Evolutionary conservation across 1,140 invertebrate genomes (phyloP), one percentile per base, ranked within the genome.

Genomic region (Aphaenogaster floridana): DNA sequence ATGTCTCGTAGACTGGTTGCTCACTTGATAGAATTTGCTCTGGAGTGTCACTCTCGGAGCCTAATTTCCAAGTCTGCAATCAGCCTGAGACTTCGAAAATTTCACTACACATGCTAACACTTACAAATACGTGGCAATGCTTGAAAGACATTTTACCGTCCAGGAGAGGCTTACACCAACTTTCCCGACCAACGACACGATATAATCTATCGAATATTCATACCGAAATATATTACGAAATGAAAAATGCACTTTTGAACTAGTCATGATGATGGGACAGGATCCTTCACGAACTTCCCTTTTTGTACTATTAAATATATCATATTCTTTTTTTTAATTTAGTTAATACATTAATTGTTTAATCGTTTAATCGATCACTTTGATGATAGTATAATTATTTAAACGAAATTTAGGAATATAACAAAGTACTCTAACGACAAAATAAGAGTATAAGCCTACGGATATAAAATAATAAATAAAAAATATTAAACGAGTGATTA

Each of bases 181-280:
- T 91, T 90, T 88, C 90, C 86, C 89, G 90, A 91, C 89, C 90
- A 91, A 91, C 86, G 72, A 84, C 72, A 89, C 59, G 71, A 89
- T 80, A 79, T 45, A 63, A 83, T 57, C 63, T 86, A 86, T 76
- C 88, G 66, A 84, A 57, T 59, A 78, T 79, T 79, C 86, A 36
- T 90, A 84, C 39, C 74, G 52, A 68, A 15, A 71, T 76, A 87
- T 34, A 80, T 87, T 21, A 21, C 68, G 21, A 68, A 85, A 83
- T n/a, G 66, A 79, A 81, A 83, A 88, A 80, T 86, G 68, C 89
- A 78, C 84, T 93, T 93, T 92, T 89, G 90, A 93, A 87, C 92
- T 94, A 94, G 93, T 93, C 93, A 93, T 92, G 89, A 89, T 78
- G 86, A 91, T 91, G 89, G 87, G 84, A 89, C 50, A 89, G 80